phyloP scores from a whole-genome alignment of 2,113 vertebrate species.

The Cynopterus brachyotis region DNA sequence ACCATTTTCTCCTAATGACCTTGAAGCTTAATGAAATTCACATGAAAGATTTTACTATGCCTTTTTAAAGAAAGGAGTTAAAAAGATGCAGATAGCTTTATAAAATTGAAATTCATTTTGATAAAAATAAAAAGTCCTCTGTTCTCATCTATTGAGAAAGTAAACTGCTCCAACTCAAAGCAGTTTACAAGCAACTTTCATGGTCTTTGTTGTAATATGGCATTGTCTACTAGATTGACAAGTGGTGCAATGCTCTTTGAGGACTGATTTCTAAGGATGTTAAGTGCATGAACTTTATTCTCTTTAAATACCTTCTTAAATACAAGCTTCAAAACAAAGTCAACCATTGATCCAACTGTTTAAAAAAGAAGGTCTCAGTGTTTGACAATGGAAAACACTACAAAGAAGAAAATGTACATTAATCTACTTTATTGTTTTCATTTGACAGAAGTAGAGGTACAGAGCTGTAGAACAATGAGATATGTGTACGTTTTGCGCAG shows the following conservation, averaged over 20 bases:
- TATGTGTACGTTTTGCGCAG: constrained; percentile 61
- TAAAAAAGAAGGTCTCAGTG: constrained; percentile 73
- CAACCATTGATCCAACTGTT: constrained; percentile 79
- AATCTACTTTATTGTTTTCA: constrained; percentile 78
- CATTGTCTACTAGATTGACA: constrained; percentile 77
- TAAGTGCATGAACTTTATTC: constrained; percentile 79
- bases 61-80: constrained; percentile 78
- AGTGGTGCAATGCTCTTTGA: constrained; percentile 78
- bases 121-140: constrained; percentile 54
- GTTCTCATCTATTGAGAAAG: constrained; percentile 76
- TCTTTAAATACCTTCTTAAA: constrained; percentile 81
- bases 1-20: constrained; percentile 79
- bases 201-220: constrained; percentile 77
- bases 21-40: constrained; percentile 78
- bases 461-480: constrained; percentile 66
- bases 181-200: constrained; percentile 77
- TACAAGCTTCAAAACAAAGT: constrained; percentile 83
- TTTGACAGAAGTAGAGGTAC: constrained; percentile 73
- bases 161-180: constrained; percentile 75
- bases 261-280: constrained; percentile 81
- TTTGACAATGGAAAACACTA: constrained; percentile 78
- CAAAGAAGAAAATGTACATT: constrained; percentile 79
- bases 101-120: constrained; percentile 67
- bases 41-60: constrained; percentile 74
- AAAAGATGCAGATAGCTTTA: constrained; percentile 78